Base-by-base conservation (phyloP, 35 echinoderm and acorn worm genomes). In the Eucidaris tribuloides region DNA sequence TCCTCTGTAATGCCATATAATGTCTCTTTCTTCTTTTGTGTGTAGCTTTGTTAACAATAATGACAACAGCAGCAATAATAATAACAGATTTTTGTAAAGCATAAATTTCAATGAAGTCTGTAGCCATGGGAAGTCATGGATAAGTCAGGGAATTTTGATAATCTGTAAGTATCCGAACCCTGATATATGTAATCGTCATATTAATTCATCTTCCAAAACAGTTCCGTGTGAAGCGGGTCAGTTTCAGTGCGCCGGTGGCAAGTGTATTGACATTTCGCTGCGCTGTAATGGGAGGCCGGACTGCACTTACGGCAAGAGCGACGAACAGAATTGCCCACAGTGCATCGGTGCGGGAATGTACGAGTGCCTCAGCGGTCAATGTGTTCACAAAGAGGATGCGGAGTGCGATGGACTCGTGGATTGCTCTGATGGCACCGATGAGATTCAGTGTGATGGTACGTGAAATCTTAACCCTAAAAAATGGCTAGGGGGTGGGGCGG, bases 321-420 rank as follows among this genome's bases (percentile, higher is more conserved):
- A 96, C 36, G 93, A 96, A 41, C 18, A 77, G 52, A 56, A 83
- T 36, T 96, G 93, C 54, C 84, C 89, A 87, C 83, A 91, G 93
- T 91, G 62, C 42, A 36, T 17, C 19, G 41, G 44, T 46, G 5
- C 60, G 0, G 34, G 68, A 20, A 82, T 86, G 38, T 90, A 82
- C 58, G 38, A 31, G 15, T 93, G 95, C 28, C 3, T 9, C 24
- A 90, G 80, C 38, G 65, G 82, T 9, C 85, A 90, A 49, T 98
- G 95, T 79, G 38, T 98, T 4, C 78, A 60, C 33, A 65, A 63
- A 13, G 23, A 20, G 19, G 24, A 79, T 18, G 34, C 83, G 4
- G 9, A 41, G 45, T 98, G 94, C 25, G 71, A 98, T 62, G 78
- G 59, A 3, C 29, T 63, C 7, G 18, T 11, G 1, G 50, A 98